phyloP scores from a whole-genome alignment of 2,888 invertebrate genomes.

The Stegana nigrithorax region DNA sequence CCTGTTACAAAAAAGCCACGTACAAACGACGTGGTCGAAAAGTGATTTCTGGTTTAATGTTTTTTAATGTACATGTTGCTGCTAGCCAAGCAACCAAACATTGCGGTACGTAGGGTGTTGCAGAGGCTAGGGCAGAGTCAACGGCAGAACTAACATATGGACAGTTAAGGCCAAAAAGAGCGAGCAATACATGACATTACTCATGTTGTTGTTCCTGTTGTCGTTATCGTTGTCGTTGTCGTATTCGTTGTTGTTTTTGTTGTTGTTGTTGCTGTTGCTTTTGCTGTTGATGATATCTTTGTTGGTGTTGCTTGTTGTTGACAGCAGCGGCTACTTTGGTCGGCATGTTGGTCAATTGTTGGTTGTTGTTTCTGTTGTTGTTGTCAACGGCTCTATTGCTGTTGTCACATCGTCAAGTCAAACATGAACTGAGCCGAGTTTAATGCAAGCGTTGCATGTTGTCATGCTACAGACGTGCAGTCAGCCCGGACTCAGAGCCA shows the following conservation, averaged over 20 bases:
- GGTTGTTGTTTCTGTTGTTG: slow-evolving; percentile 25
- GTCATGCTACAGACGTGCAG: too few relatives aligned
- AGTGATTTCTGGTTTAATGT: slow-evolving; percentile 62
- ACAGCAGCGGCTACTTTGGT: slow-evolving; percentile 57
- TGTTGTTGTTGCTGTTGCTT: slow-evolving; percentile 22
- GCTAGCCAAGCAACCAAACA: too few relatives aligned
- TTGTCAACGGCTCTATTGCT: slow-evolving; percentile 15
- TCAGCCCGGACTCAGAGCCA: too few relatives aligned
- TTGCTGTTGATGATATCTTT: slow-evolving; percentile 45
- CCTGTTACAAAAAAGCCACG: slow-evolving; percentile 11
- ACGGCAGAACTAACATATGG: not conserved
- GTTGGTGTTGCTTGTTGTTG: slow-evolving; percentile 60
- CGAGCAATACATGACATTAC: not conserved
- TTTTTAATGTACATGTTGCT: slow-evolving; percentile 63
- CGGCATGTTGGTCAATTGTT: slow-evolving; percentile 17
- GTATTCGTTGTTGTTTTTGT: slow-evolving; percentile 2
- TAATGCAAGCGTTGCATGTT: too few relatives aligned
- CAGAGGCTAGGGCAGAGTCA: not conserved
- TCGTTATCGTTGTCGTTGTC: not conserved
- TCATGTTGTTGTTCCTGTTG: slow-evolving; percentile 15
- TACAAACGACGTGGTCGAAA: slow-evolving; percentile 56
- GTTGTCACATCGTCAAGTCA: slow-evolving; percentile 22
- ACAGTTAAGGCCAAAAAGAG: not conserved
- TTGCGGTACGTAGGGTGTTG: too few relatives aligned
- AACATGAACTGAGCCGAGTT: not conserved